Evolutionary conservation across 2,113 vertebrate genomes (phyloP).

Genomic region (Calonectris borealis): DNA sequence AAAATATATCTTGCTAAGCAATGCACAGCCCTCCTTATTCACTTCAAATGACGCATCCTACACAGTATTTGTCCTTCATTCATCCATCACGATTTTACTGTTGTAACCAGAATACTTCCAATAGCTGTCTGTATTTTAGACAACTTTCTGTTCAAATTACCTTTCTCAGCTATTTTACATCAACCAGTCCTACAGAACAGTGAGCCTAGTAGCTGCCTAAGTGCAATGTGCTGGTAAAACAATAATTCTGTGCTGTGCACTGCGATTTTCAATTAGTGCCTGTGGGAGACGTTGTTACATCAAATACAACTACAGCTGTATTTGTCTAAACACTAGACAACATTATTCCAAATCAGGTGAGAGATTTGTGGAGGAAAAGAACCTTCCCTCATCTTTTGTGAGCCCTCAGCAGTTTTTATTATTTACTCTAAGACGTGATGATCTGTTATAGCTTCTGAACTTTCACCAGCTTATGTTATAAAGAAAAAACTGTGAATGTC

Average conservation of each 20-base stretch:
- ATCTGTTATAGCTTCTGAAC: not conserved
- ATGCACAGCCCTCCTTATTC: not conserved
- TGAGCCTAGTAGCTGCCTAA: not conserved
- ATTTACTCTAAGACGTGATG: not conserved
- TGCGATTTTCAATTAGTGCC: not conserved
- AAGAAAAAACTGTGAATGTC: not conserved
- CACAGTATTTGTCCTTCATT: not conserved
- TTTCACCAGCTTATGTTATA: not conserved
- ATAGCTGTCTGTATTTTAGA: not conserved
- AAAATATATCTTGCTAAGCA: not conserved
- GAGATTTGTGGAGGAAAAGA: not conserved
- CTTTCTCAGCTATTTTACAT: not conserved
- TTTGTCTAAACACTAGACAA: not conserved
- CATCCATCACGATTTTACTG: not conserved
- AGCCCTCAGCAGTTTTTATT: not conserved
- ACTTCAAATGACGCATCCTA: not conserved
- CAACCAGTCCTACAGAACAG: not conserved
- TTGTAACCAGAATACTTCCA: not conserved
- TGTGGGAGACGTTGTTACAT: not conserved
- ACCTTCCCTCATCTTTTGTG: not conserved
- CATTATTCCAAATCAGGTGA: not conserved
- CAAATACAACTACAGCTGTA: not conserved
- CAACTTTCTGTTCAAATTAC: not conserved
- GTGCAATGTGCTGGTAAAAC: not conserved
- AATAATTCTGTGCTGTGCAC: not conserved